Evolutionary conservation across 2,797 vertebrate species (phyloP), one percentile per base, ranked within the genome.

Genomic region (Megalops cyprinoides): DNA sequence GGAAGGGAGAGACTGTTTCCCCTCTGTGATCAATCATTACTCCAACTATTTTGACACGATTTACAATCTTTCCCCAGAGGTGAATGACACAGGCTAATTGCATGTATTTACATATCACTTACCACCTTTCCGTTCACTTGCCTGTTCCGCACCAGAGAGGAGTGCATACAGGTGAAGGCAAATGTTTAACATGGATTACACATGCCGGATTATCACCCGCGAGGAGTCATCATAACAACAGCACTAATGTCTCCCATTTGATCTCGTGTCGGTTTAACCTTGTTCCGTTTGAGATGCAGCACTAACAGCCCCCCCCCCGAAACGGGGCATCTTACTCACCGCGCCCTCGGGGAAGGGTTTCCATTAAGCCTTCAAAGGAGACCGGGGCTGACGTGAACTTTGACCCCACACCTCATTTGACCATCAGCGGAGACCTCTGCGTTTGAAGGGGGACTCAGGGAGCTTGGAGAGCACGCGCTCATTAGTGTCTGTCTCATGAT

Each of bases 321-420:
- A 42, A 9, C 20, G 1, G 20, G 44, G 37, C 20, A 34, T 39
- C 18, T 37, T 39, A 1, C 65, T 23, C 18, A 34, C 5, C 37
- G 20, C 10, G 9, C 65, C 65, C 65, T 39, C 65, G n/a, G 65
- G 65, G 65, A 34, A 18, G 31, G 12, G 14, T 23, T 44, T n/a
- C 65, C 65, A 69, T 42, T 69, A 69, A 9, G 20, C 25, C 37
- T 69, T 69, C 65, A 42, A 69, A 91, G 89, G 87, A 86, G 89
- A 91, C 87, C 84, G n/a, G 78, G 82, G 83, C 85, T 87, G 89
- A 90, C 87, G 84, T 81, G 90, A 93, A 83, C 91, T 82, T 81
- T 91, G 86, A 93, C 91, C 91, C 87, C 83, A 87, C 88, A 91
- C 90, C 88, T 91, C 89, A 87, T 91, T 88, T 90, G 85, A 90